phyloP scores from a whole-genome alignment of 2,888 invertebrate genomes.

The Nemoura dubitans region DNA sequence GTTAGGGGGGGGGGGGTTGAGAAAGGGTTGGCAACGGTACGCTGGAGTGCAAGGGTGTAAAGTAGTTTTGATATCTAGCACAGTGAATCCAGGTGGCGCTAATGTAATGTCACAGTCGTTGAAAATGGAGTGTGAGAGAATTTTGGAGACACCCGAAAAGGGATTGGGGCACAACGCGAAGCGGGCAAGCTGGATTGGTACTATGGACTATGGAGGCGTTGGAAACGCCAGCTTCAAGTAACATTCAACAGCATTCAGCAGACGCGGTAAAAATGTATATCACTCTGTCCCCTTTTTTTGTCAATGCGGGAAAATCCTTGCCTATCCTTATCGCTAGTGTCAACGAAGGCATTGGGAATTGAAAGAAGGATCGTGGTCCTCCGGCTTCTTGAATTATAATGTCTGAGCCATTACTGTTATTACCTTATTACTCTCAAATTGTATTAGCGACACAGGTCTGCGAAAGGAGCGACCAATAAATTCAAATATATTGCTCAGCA shows the following conservation, averaged over 20 bases:
- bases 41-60: neutral
- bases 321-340: neutral
- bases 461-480: neutral
- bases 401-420: neutral
- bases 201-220: too few relatives aligned
- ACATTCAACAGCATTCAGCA: neutral
- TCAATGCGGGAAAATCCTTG: neutral
- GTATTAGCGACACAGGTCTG: neutral
- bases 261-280: slow-evolving; percentile 22
- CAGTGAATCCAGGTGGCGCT: slow-evolving; percentile 27
- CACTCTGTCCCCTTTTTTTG: neutral
- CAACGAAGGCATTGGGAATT: neutral
- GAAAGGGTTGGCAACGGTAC: neutral
- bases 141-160: neutral
- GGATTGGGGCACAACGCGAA: neutral
- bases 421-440: neutral
- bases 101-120: slow-evolving; percentile 23
- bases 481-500: neutral
- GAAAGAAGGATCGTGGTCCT: neutral
- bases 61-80: neutral
- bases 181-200: neutral
- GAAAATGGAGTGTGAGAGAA: slow-evolving; percentile 2
- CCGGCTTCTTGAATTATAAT: too few relatives aligned
- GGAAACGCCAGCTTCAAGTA: neutral
- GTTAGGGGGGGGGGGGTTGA: neutral